Conservation (phyloP, 2,888 invertebrate species). For the Leptura quadrifasciata region DNA sequence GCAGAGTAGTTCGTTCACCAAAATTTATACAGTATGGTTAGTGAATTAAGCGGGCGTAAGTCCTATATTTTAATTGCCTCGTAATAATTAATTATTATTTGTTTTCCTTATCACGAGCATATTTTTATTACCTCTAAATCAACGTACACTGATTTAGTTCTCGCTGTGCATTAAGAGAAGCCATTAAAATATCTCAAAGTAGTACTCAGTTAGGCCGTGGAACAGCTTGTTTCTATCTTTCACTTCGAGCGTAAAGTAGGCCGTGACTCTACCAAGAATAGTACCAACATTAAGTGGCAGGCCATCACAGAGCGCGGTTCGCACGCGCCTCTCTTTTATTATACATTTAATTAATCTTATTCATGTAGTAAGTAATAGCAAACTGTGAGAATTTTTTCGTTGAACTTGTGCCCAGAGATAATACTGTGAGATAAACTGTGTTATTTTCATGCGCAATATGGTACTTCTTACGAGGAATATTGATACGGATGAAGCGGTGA, state of each 20-base stretch:
- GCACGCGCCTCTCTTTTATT: constrained; percentile 53
- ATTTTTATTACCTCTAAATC: constrained; percentile 14
- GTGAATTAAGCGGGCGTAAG: neutral
- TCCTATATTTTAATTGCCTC: neutral
- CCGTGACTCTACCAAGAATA: constrained; percentile 66
- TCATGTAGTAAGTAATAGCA: constrained; percentile 30
- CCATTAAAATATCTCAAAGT: constrained; percentile 22
- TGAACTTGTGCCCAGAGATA: constrained; percentile 19
- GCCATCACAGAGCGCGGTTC: constrained; percentile 66
- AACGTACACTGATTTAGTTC: constrained; percentile 12
- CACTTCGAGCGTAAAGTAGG: constrained; percentile 69
- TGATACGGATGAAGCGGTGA: constrained; percentile 67
- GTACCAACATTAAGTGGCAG: constrained; percentile 68
- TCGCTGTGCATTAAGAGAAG: neutral
- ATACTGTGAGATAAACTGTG: constrained; percentile 33
- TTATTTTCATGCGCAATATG: constrained; percentile 57
- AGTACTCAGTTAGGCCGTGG: constrained; percentile 37
- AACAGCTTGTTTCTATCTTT: constrained; percentile 64
- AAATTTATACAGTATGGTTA: too few species aligned
- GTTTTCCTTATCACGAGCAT: neutral
- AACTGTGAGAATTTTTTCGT: constrained; percentile 15
- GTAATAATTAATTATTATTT: constrained; percentile 4
- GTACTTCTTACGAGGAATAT: constrained; percentile 65
- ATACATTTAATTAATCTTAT: constrained; percentile 3
- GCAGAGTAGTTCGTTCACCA: too few species aligned